Percentiles rank a stretch among this genome's conserved stretches.
These are phyloP conservation scores for Caenorhabditis brenneri DNA, from an alignment of 1,140 invertebrate species.

Conservation along the genomic window DNA sequence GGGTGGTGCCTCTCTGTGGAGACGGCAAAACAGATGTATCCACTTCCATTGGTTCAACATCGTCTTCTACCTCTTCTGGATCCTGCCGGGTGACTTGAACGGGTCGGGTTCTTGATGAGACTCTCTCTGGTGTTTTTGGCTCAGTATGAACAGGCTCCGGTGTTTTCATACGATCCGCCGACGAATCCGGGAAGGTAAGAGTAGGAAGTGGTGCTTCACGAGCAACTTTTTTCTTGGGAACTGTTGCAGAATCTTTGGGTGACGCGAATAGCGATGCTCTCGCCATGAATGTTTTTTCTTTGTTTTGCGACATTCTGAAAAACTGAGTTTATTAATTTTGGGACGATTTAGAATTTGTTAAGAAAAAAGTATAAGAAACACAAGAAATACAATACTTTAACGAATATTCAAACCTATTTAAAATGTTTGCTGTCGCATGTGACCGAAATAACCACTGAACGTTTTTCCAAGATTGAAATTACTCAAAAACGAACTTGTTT, in stretches of 20 bases:
- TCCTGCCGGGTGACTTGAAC: not conserved
- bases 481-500: no score
- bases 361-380: no score
- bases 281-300: not conserved
- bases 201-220: not conserved
- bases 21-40: not conserved
- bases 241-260: not conserved
- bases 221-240: not conserved
- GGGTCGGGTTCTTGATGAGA: no score
- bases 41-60: not conserved
- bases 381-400: no score
- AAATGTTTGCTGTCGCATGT: no score
- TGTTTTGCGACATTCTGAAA: not conserved
- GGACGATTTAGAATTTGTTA: no score
- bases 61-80: not conserved
- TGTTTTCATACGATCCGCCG: not conserved
- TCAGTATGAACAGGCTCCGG: not conserved
- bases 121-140: not conserved
- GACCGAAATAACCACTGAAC: no score
- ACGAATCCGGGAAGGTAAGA: not conserved
- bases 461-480: no score
- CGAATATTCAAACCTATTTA: no score
- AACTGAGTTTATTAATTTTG: not conserved
- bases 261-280: not conserved
- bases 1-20: not conserved